Evolutionary conservation across 2,113 vertebrate species (phyloP).

Genomic region (Callipepla squamata): DNA sequence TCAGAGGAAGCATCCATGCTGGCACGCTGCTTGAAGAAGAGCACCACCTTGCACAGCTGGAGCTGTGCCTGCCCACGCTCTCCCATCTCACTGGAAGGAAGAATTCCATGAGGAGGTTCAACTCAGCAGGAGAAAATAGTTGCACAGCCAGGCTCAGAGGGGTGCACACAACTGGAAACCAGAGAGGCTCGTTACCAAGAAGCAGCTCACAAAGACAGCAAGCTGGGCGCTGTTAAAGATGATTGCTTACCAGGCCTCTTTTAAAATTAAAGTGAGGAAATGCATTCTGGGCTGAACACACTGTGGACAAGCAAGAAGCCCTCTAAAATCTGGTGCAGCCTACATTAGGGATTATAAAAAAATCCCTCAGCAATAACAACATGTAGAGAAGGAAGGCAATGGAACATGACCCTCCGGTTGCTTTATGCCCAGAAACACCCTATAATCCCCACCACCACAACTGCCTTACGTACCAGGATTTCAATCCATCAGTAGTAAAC

Average conservation of each 20-base stretch:
- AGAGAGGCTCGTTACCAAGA: neutral
- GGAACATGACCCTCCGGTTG: neutral
- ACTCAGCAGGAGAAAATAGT: neutral
- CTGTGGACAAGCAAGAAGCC: neutral
- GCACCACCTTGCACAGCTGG: neutral
- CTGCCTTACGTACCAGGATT: neutral
- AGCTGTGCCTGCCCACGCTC: rapidly evolving
- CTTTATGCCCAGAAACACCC: neutral
- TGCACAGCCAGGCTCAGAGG: neutral
- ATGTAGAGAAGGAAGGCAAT: neutral
- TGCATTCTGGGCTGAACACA: neutral
- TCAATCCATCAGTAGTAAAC: neutral
- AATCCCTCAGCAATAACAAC: neutral
- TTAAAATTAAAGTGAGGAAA: neutral
- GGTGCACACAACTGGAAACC: neutral
- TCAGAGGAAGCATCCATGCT: neutral
- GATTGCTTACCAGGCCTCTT: neutral
- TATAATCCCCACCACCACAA: neutral
- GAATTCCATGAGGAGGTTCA: neutral
- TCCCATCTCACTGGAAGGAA: neutral
- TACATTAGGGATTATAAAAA: neutral
- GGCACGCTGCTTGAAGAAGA: neutral
- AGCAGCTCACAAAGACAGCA: neutral
- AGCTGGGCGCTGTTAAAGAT: neutral
- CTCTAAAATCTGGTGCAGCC: neutral